Conservation (phyloP, 2,797 vertebrate species). For the Mormyrops boulengeri region DNA sequence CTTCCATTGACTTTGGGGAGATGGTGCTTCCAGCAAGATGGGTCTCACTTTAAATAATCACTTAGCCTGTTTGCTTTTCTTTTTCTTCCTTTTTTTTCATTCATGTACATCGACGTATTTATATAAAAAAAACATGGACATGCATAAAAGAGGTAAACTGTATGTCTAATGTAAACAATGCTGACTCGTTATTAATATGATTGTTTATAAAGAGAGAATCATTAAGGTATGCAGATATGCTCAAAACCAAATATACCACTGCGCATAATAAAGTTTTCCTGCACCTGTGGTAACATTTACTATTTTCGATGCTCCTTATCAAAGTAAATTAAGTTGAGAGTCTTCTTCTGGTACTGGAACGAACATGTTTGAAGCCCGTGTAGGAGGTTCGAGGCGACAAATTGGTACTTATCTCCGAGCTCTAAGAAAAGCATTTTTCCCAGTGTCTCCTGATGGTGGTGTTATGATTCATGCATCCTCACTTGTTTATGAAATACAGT, state of each 20-base stretch:
- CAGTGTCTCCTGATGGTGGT: neutral
- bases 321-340: neutral
- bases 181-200: neutral
- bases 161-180: neutral
- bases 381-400: neutral
- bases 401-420: neutral
- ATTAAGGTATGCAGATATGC: neutral
- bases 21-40: slow-evolving; percentile 51
- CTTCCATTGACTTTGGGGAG: slow-evolving; percentile 51
- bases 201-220: neutral
- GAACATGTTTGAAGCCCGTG: slow-evolving; percentile 3
- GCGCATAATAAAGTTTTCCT: neutral
- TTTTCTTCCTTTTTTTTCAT: neutral
- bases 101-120: neutral
- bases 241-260: neutral
- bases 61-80: slow-evolving; percentile 41
- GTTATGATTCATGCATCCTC: slow-evolving; percentile 12
- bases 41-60: slow-evolving; percentile 57
- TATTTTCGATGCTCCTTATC: neutral
- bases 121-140: neutral
- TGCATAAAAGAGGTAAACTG: neutral
- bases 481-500: neutral
- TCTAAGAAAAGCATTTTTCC: neutral
- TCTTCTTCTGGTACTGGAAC: slow-evolving; percentile 6
- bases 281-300: neutral